Evolutionary conservation across 2,113 vertebrate genomes (phyloP).

Genomic region (Rhinoptilus africanus): DNA sequence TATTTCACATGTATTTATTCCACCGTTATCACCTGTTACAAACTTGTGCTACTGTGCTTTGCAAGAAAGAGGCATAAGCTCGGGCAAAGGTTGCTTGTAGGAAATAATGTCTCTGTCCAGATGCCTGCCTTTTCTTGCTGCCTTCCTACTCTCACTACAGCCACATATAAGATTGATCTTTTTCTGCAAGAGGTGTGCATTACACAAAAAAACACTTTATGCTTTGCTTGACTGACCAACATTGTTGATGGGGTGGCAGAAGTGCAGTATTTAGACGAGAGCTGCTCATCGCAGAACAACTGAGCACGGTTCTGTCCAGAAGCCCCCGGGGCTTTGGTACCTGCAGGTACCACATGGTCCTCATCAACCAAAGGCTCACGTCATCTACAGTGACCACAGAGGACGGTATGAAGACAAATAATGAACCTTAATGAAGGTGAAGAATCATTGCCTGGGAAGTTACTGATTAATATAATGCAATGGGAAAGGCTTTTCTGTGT

Average conservation of each 20-base stretch:
- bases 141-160: neutral
- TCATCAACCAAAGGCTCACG: neutral
- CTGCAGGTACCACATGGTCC: neutral
- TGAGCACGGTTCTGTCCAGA: neutral
- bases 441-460: neutral
- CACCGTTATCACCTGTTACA: neutral
- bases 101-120: neutral
- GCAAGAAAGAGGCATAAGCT: neutral
- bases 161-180: neutral
- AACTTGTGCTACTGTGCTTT: neutral
- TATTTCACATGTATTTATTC: neutral
- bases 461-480: neutral
- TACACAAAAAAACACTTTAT: neutral
- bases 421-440: neutral
- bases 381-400: neutral
- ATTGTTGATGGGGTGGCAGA: neutral
- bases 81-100: neutral
- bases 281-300: neutral
- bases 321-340: neutral
- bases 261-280: neutral
- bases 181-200: neutral
- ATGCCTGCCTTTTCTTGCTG: neutral
- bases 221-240: neutral
- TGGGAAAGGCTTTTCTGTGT: neutral
- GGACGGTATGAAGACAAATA: neutral